phyloP scores from a whole-genome alignment of 2,797 vertebrate genomes.

The Mormyrus proboscirostris region DNA sequence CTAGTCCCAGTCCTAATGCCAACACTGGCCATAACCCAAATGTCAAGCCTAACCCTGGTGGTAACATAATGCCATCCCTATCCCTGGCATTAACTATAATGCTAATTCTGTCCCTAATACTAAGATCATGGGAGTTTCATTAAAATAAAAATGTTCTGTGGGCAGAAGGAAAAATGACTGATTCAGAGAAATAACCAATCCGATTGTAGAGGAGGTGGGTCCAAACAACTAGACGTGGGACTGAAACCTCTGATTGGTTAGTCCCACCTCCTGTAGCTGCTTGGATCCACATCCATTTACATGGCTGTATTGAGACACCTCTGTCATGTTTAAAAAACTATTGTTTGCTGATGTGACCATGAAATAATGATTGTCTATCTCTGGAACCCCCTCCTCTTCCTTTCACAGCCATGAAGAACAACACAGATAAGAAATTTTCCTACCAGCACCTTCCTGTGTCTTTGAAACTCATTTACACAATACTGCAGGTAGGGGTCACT shows the following conservation, averaged over 20 bases:
- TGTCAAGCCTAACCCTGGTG: background rate
- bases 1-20: background rate
- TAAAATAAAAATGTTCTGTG: background rate
- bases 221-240: background rate
- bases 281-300: background rate
- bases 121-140: background rate
- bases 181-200: background rate
- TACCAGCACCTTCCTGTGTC: conserved; percentile 93
- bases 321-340: background rate
- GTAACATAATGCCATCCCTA: background rate
- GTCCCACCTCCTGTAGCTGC: background rate
- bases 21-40: background rate
- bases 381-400: background rate
- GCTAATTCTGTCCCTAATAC: background rate
- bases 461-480: conserved; percentile 91
- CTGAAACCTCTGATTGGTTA: background rate
- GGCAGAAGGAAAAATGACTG: background rate
- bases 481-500: conserved; percentile 78
- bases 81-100: background rate
- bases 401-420: conserved; percentile 77
- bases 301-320: background rate
- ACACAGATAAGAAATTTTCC: conserved; percentile 86
- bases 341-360: background rate
- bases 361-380: conserved; percentile 16
- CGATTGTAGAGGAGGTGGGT: background rate